phyloP scores from a whole-genome alignment of 2,888 invertebrate species.

The Pycnomerus fuliginosus region DNA sequence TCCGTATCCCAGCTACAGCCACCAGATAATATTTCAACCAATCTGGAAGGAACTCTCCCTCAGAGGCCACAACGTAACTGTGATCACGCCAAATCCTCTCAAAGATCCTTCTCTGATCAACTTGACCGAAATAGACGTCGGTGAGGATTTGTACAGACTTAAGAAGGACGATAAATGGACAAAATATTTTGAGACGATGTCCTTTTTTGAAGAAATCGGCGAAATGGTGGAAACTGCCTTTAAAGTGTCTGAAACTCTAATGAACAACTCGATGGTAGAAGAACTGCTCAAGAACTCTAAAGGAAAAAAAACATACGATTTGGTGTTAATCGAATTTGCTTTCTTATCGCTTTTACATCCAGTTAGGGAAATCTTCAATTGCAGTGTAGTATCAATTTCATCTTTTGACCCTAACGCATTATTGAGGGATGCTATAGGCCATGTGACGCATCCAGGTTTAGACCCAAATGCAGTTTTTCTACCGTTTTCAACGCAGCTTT shows the following conservation, averaged over 20 bases:
- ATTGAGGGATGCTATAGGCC: conserved; percentile 39
- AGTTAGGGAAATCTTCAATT: conserved; percentile 43
- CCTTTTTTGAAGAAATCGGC: conserved; percentile 22
- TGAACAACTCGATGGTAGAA: conserved; percentile 35
- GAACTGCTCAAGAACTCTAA: conserved; percentile 36
- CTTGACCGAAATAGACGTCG: conserved; percentile 43
- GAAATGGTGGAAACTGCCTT: conserved; percentile 19
- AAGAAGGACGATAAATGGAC: conserved; percentile 13
- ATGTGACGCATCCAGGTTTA: conserved; percentile 43
- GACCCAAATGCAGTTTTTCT: conserved; percentile 42
- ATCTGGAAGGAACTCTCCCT: conserved; percentile 40
- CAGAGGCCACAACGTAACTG: conserved; percentile 41
- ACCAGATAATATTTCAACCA: conserved; percentile 12
- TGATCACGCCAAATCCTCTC: conserved; percentile 42
- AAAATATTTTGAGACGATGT: too few relatives aligned
- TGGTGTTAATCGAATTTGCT: conserved; percentile 43
- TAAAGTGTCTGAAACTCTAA: conserved; percentile 25
- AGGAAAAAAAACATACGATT: conserved; percentile 42
- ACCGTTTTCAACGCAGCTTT: conserved; percentile 33
- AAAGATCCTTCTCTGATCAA: conserved; percentile 37
- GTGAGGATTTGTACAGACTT: too few relatives aligned
- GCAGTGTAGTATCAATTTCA: conserved; percentile 44
- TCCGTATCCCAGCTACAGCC: conserved; percentile 3
- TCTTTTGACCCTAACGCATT: conserved; percentile 36
- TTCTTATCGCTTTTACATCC: conserved; percentile 36